Percentiles rank a stretch among this genome's conserved stretches.
These are phyloP conservation scores for Scelioninae gen. 2 DNA, from an alignment of 2,888 invertebrate species.

Conservation along the genomic window DNA sequence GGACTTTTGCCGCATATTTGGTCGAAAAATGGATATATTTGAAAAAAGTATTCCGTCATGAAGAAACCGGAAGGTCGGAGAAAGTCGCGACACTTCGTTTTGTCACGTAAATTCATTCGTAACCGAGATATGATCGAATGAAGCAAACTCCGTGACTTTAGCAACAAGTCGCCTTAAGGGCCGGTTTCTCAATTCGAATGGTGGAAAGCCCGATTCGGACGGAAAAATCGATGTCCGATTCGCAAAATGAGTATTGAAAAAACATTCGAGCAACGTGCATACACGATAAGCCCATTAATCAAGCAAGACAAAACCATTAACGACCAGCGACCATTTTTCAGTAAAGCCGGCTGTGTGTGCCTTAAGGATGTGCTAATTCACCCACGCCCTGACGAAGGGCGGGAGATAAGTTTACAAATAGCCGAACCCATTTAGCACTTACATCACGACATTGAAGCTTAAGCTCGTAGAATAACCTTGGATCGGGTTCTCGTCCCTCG, in stretches of 20 bases:
- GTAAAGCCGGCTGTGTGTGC: slow-evolving; percentile 20
- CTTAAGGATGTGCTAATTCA: slow-evolving; percentile 45
- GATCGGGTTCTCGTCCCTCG: slow-evolving; percentile 40
- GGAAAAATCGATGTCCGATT: too few species aligned
- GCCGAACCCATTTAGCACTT: slow-evolving; percentile 52
- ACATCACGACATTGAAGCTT: slow-evolving; percentile 40
- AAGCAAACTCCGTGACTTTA: too few species aligned
- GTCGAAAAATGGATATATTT: too few species aligned
- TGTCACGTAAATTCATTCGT: too few species aligned
- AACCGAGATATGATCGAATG: too few species aligned
- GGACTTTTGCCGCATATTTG: too few species aligned
- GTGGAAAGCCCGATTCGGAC: too few species aligned
- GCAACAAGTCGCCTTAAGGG: too few species aligned
- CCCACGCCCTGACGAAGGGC: slow-evolving; percentile 30
- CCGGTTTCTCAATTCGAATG: too few species aligned
- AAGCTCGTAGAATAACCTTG: slow-evolving; percentile 48
- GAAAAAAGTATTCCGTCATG: too few species aligned
- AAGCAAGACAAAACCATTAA: slow-evolving; percentile 24
- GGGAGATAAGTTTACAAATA: slow-evolving; percentile 46
- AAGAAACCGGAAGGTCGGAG: too few species aligned
- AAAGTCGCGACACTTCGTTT: too few species aligned
- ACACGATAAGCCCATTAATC: slow-evolving; percentile 18
- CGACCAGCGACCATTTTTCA: slow-evolving; percentile 35
- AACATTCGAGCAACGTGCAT: neutral
- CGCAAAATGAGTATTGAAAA: neutral